phyloP scores from a whole-genome alignment of 2,888 invertebrate genomes.

The Leucania comma region DNA sequence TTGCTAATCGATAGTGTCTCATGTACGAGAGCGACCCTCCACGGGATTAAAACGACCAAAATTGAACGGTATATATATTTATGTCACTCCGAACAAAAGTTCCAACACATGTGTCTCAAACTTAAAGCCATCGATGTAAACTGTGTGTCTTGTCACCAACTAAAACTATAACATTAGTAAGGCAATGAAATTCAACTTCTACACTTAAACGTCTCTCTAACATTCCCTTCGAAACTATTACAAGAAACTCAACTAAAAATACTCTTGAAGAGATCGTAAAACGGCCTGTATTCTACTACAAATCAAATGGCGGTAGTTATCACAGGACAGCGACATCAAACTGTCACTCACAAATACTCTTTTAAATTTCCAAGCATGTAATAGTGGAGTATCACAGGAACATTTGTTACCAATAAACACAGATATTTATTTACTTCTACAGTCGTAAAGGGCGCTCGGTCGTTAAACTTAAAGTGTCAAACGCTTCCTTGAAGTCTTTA shows the following conservation, averaged over 20 bases:
- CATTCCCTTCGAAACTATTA: conserved; percentile 22
- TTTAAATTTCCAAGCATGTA: conserved; percentile 35
- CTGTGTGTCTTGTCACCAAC: not conserved
- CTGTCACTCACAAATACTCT: conserved; percentile 48
- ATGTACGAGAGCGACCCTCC: too few relatives aligned
- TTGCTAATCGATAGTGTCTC: too few relatives aligned
- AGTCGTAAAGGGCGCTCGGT: conserved; percentile 43
- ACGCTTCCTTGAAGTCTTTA: conserved; percentile 57
- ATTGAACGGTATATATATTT: too few relatives aligned
- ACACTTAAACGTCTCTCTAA: conserved; percentile 17
- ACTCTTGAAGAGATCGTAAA: conserved; percentile 51
- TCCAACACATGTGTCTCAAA: not conserved
- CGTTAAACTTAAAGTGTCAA: conserved; percentile 61
- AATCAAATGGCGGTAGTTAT: conserved; percentile 48
- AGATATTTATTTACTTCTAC: conserved; percentile 52
- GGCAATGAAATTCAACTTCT: conserved; percentile 35
- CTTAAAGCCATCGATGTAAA: not conserved
- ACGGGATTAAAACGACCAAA: too few relatives aligned
- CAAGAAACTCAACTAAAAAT: conserved; percentile 40
- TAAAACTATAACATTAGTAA: conserved; percentile 22
- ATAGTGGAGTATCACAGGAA: conserved; percentile 39
- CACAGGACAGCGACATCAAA: conserved; percentile 24
- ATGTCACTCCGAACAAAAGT: not conserved
- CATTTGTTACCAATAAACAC: conserved; percentile 64
- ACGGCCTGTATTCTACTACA: conserved; percentile 37